These are phyloP conservation scores for Punctoribates punctum DNA, from an alignment of 2,888 invertebrate genomes.

Conservation along the genomic window DNA sequence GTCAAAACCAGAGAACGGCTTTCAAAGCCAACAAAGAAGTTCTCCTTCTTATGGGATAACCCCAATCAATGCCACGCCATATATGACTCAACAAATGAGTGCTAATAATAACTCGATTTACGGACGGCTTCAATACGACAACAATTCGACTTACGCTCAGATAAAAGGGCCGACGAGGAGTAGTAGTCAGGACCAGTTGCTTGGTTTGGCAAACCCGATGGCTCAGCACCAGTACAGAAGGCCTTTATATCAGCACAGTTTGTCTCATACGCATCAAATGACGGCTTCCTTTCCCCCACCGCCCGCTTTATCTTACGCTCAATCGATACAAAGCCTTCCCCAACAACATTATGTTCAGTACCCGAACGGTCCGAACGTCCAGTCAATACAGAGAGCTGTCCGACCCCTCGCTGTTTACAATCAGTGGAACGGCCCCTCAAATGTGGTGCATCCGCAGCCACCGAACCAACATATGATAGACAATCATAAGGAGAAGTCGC, in stretches of 20 bases:
- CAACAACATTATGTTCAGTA: slow-evolving; percentile 22
- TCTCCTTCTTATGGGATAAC: slow-evolving; percentile 11
- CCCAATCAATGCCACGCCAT: neutral
- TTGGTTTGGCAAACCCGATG: neutral
- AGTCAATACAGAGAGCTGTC: slow-evolving; percentile 14
- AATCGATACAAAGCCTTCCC: slow-evolving; percentile 27
- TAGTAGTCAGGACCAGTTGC: slow-evolving; percentile 41
- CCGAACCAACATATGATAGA: slow-evolving; percentile 17
- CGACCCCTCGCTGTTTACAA: slow-evolving; percentile 38
- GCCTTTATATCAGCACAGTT: slow-evolving; percentile 21
- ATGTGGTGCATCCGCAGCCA: slow-evolving; percentile 26
- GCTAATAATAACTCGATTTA: neutral
- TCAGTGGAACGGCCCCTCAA: slow-evolving; percentile 39
- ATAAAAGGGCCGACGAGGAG: slow-evolving; percentile 24
- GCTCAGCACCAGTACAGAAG: slow-evolving; percentile 18
- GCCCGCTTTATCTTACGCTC: slow-evolving; percentile 24
- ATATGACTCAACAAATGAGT: slow-evolving; percentile 7
- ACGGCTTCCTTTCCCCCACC: slow-evolving; percentile 9
- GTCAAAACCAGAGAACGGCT: slow-evolving; percentile 38
- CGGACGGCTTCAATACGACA: slow-evolving; percentile 3
- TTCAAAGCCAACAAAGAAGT: neutral
- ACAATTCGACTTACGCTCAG: slow-evolving; percentile 25
- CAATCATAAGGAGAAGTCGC: slow-evolving; percentile 30
- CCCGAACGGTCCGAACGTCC: neutral
- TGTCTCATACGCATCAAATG: slow-evolving; percentile 10